Percentiles rank a stretch among this genome's conserved stretches.
phyloP scores from a whole-genome alignment of 92 coral and sea anemone genomes.

The Palythoa grandis region DNA sequence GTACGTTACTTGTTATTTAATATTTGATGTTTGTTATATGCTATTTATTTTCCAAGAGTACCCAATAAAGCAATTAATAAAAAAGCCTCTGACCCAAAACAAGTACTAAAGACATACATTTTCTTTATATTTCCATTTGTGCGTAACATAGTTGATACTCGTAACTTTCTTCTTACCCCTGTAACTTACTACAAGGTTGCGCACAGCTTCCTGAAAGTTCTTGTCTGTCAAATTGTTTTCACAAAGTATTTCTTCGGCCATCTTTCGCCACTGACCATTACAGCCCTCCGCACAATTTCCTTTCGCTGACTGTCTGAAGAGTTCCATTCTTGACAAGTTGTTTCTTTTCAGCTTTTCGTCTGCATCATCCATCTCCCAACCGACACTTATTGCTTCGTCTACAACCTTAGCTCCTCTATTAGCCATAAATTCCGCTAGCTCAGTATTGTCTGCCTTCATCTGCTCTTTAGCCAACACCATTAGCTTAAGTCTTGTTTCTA shows the following conservation, averaged over 20 bases:
- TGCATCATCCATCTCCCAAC: slow-evolving; percentile 46
- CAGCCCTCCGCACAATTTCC: neutral
- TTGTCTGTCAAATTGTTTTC: neutral
- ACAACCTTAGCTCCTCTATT: slow-evolving; percentile 42
- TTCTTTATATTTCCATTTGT: too few species aligned
- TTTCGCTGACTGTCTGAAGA: neutral
- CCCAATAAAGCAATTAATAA: too few species aligned
- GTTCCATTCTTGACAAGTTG: neutral
- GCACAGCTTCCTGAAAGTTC: neutral
- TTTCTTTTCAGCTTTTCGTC: neutral
- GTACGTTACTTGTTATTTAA: too few species aligned
- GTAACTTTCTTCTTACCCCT: too few species aligned
- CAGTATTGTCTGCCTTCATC: slow-evolving; percentile 50
- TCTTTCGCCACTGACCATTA: neutral
- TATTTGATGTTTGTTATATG: too few species aligned
- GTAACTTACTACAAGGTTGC: too few species aligned
- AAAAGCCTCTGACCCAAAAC: too few species aligned
- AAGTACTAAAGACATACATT: too few species aligned
- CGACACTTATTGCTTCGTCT: slow-evolving; percentile 46
- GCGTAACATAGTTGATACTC: too few species aligned
- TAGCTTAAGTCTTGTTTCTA: slow-evolving; percentile 24
- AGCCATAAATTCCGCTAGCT: slow-evolving; percentile 49
- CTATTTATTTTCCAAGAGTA: too few species aligned
- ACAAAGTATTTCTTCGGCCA: neutral
- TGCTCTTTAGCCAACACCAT: slow-evolving; percentile 34